Evolutionary conservation across 1,140 invertebrate genomes (phyloP), one percentile per base, ranked within the genome.

Genomic region (Ganaspis sp.): DNA sequence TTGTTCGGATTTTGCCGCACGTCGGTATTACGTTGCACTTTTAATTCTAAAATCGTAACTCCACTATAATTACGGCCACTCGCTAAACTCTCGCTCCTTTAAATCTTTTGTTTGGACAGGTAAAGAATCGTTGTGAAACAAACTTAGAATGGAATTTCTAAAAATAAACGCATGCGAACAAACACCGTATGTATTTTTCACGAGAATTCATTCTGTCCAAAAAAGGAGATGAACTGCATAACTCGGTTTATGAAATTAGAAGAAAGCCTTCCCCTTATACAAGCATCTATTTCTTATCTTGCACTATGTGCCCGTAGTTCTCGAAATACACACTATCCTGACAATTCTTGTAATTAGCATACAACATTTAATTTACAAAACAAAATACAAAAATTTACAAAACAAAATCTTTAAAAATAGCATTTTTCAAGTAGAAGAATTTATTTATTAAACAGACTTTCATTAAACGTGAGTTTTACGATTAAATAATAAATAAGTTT

Each of bases 31-130:
- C 58, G 58, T 64, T 64, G 58, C 58, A 64, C 58, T 64, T 64
- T 64, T 64, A 64, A 64, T 64, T 64, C 58, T 29, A 64, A 64
- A 64, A 64, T 64, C 58, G 58, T 64, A 64, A 64, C 58, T 64
- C 26, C 15, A 29, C 58, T 64, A 64, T 64, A 64, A 64, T 64
- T 64, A 64, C 12, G 26, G 58, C 58, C 23, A 29, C 26, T 64
- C 23, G 58, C 58, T 64, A 64, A 64, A 64, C 58, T 64, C 58
- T 64, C 58, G 58, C 58, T 64, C 23, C 54, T 64, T 49, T 64
- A 64, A 64, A 26, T 64, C 58, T 64, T 64, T 64, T 64, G 58
- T 64, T 64, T 64, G 26, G 26, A 64, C 58, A 64, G 26, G 58
- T 21, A 26, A 64, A 64, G 23, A 26, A 64, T 64, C 23, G 58